These are phyloP conservation scores for Malachius bipustulatus DNA, from an alignment of 2,888 invertebrate genomes.

Conservation along the genomic window DNA sequence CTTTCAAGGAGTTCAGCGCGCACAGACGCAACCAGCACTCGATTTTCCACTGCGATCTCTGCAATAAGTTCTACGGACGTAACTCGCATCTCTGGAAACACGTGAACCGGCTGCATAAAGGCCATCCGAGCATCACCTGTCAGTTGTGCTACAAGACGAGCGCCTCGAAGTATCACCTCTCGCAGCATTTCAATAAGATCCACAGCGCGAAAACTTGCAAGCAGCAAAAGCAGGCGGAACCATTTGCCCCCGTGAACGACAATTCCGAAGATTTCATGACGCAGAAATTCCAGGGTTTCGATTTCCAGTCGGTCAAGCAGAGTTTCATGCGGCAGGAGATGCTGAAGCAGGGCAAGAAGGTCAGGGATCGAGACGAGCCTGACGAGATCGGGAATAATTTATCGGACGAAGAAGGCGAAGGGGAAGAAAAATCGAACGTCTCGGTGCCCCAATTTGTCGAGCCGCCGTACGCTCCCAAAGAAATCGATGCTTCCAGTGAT, in stretches of 20 bases:
- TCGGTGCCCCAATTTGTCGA: neutral
- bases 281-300: slow-evolving; percentile 32
- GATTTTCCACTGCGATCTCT: slow-evolving; percentile 48
- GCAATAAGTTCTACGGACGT: slow-evolving; percentile 47
- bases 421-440: neutral
- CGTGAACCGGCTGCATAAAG: slow-evolving; percentile 45
- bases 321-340: slow-evolving; percentile 32
- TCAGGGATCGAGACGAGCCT: slow-evolving; percentile 15
- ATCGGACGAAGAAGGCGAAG: neutral
- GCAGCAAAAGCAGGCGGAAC: slow-evolving; percentile 11
- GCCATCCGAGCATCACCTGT: slow-evolving; percentile 48
- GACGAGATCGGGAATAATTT: slow-evolving; percentile 17
- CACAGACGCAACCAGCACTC: slow-evolving; percentile 42
- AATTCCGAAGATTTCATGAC: slow-evolving; percentile 27
- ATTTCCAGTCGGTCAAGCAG: slow-evolving; percentile 31
- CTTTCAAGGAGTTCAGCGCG: slow-evolving; percentile 40
- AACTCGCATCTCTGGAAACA: slow-evolving; percentile 52
- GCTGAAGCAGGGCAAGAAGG: slow-evolving; percentile 21
- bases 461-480: slow-evolving; percentile 27
- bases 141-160: slow-evolving; percentile 46
- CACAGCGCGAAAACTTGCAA: slow-evolving; percentile 30
- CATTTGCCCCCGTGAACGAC: slow-evolving; percentile 14
- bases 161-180: slow-evolving; percentile 44
- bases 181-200: slow-evolving; percentile 44
- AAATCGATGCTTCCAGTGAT: slow-evolving; percentile 33